Evolutionary conservation across 2,797 vertebrate species (phyloP).

Genomic region (Macroramphosus scolopax): DNA sequence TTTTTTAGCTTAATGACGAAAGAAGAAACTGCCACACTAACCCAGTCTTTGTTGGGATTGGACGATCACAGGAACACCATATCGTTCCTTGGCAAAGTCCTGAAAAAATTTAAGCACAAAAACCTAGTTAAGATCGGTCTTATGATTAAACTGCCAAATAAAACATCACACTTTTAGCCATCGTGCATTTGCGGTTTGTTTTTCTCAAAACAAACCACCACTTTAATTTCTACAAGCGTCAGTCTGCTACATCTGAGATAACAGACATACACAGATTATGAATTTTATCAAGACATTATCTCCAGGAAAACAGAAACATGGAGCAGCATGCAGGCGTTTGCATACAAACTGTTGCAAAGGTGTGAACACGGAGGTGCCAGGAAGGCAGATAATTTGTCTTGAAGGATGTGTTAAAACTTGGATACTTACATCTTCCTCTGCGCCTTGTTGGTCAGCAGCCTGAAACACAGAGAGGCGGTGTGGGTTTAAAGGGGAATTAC

Average conservation of each 20-base stretch:
- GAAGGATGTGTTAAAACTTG: not conserved
- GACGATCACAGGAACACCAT: constrained; percentile 88
- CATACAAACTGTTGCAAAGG: constrained; percentile 34
- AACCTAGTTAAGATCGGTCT: not conserved
- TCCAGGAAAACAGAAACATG: constrained; percentile 4
- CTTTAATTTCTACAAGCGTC: constrained; percentile 21
- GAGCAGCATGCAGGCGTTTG: constrained; percentile 29
- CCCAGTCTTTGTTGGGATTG: constrained; percentile 96
- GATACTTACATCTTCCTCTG: constrained; percentile 82
- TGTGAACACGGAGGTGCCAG: constrained; percentile 26
- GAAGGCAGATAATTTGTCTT: constrained; percentile 6
- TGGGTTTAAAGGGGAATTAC: constrained; percentile 26
- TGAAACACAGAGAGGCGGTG: constrained; percentile 59
- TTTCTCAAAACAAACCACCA: constrained; percentile 17
- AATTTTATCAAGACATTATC: constrained; percentile 36
- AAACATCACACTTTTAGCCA: no score
- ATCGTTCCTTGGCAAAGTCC: constrained; percentile 97
- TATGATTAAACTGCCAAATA: constrained; percentile 12
- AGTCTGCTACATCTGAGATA: constrained; percentile 46
- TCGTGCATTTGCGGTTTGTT: no score
- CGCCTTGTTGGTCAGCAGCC: constrained; percentile 78
- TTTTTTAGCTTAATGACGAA: no score
- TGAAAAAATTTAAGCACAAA: constrained; percentile 51
- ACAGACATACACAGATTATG: constrained; percentile 33
- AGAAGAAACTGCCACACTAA: constrained; percentile 69